Base-by-base conservation (phyloP, 2,113 vertebrate species). In the Ondatra zibethicus region DNA sequence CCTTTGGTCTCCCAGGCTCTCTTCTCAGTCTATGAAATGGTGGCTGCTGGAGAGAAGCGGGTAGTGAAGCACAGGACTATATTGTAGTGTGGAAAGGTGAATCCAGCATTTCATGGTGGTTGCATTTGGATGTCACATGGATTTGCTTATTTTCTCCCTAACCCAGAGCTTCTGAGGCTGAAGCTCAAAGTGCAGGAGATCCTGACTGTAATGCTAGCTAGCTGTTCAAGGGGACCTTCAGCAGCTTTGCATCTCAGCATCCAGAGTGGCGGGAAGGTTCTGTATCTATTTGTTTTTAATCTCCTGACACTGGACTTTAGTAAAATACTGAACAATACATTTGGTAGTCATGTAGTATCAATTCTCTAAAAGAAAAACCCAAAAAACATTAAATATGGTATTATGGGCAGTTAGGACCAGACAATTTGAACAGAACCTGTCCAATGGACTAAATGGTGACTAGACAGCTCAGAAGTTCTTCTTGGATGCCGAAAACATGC, bases 71-170 rank as follows among this genome's bases (percentile, higher is more conserved):
- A 55, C 52, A 91, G 55, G 89, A 65, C 88, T 94, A 70, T 81
- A 58, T 92, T 93, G 81, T 68, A 78, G 39, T 63, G 75, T 80
- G 58, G 88, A 68, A 94, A 95, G 82, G 55, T 58, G 75, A 91
- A 9, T 39, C 70, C 68, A 80, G 88, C 12, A 72, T 78, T 77
- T 93, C 82, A 84, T 23, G 68, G 63, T 42, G 70, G 23, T 8
- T 88, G 39, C 47, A 61, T 87, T 96, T 96, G 93, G 63, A 96
- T 94, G 89, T 96, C 81, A 84, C 82, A n/a, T 96, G 2, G 0
- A 92, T 97, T 94, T 84, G 80, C 68, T 96, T 81, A 88, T 92
- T 93, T 96, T 82, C 63, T 88, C n/a, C 80, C 73, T 92, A 91
- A 88, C 61, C 50, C 47, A 77, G 42, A 50, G n/a, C 77, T 93